A percentile compares a stretch with the other conserved stretches of the same genome.
Conservation (phyloP, 2,113 vertebrate species). For the Nesogale talazaci region DNA sequence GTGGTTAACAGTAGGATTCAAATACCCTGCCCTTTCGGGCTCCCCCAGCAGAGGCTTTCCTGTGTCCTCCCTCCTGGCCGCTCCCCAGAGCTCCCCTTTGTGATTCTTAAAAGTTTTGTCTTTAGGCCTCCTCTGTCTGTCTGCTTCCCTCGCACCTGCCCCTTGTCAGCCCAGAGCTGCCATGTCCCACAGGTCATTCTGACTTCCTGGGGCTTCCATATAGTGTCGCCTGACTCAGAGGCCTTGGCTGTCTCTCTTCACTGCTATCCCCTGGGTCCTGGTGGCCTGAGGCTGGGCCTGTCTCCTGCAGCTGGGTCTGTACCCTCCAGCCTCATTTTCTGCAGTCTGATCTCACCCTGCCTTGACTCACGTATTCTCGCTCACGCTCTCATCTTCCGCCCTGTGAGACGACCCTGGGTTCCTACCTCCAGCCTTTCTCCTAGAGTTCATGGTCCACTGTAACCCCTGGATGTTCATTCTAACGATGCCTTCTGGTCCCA, state of each 20-base stretch:
- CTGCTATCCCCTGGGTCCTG: rapidly evolving
- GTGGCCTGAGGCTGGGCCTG: background rate
- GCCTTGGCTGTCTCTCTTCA: no score
- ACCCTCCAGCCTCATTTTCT: background rate
- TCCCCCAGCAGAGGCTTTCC: background rate
- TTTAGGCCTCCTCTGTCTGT: background rate
- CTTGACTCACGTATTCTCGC: background rate
- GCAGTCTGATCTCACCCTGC: rapidly evolving
- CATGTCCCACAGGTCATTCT: background rate
- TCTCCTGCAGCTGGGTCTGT: no score
- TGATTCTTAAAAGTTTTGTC: background rate
- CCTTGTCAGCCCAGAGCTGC: background rate
- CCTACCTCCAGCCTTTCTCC: background rate
- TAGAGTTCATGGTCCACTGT: background rate
- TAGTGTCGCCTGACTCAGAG: background rate
- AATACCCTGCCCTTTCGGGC: background rate
- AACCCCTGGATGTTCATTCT: background rate
- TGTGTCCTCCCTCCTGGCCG: background rate
- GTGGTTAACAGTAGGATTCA: background rate
- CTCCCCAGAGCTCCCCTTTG: background rate
- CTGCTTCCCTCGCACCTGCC: background rate
- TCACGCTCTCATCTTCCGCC: background rate
- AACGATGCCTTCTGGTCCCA: background rate
- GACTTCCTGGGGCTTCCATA: background rate
- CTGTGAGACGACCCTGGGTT: background rate